Evolutionary conservation across 2,113 vertebrate genomes (phyloP).

Genomic region (Pseudorectes ferrugineus): DNA sequence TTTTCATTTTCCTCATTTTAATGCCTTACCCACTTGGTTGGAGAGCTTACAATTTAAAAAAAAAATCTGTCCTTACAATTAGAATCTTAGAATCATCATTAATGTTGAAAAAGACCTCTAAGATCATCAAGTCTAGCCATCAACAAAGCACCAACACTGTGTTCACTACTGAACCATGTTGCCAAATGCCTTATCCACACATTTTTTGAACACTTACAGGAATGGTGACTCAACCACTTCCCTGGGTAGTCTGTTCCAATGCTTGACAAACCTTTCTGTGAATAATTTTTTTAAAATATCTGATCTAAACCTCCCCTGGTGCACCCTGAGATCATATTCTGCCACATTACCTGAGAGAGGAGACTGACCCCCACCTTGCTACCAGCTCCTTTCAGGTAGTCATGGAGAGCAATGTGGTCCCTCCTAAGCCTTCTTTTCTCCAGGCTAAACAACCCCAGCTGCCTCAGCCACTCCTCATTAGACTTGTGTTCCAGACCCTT

Average conservation of each 20-base stretch:
- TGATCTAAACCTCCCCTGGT: not conserved
- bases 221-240: not conserved
- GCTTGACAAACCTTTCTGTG: not conserved
- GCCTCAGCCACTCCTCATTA: not conserved
- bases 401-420: not conserved
- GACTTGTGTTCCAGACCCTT: not conserved
- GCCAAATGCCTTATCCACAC: not conserved
- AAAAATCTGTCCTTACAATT: not conserved
- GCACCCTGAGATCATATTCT: not conserved
- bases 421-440: not conserved
- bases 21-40: not conserved
- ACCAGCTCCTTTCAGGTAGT: not conserved
- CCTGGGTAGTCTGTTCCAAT: not conserved
- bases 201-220: not conserved
- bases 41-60: not conserved
- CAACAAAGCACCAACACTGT: rapidly evolving
- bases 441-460: not conserved
- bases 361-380: rapidly evolving
- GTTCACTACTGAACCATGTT: not conserved
- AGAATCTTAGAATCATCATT: not conserved
- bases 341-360: not conserved
- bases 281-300: not conserved
- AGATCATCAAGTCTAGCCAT: not conserved
- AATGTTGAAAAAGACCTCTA: not conserved
- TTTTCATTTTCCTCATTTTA: not conserved